These are phyloP conservation scores for Papilio demoleus DNA, from an alignment of 2,888 invertebrate genomes.

Conservation along the genomic window DNA sequence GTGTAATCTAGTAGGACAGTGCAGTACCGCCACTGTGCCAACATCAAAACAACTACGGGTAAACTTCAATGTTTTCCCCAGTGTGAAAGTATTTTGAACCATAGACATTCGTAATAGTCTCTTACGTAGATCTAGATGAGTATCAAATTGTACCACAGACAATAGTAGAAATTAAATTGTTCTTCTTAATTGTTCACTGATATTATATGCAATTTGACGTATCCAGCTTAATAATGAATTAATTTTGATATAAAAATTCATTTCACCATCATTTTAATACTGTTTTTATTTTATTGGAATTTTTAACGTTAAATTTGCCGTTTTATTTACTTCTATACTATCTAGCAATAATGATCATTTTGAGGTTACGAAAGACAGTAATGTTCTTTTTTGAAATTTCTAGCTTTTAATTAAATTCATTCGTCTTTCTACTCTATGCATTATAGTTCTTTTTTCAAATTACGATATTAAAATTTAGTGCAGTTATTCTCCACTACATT, in stretches of 20 bases:
- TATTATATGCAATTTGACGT: too few species aligned
- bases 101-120: conserved; percentile 22
- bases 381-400: too few species aligned
- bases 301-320: not conserved
- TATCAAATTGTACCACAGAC: not conserved
- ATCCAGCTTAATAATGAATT: not conserved
- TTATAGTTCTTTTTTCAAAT: not conserved
- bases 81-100: not conserved
- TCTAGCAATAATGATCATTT: not conserved
- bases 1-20: not conserved
- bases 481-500: not conserved
- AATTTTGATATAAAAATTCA: not conserved
- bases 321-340: not conserved
- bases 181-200: too few species aligned
- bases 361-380: not conserved
- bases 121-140: conserved; percentile 9
- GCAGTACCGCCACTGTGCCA: too few species aligned
- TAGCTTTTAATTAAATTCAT: too few species aligned
- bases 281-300: too few species aligned
- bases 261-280: not conserved
- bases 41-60: too few species aligned
- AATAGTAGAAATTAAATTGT: conserved; percentile 1
- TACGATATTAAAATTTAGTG: not conserved
- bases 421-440: too few species aligned
- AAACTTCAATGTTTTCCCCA: too few species aligned